These are phyloP conservation scores for Conistra vaccinii DNA, from an alignment of 2,888 invertebrate species.

Conservation along the genomic window DNA sequence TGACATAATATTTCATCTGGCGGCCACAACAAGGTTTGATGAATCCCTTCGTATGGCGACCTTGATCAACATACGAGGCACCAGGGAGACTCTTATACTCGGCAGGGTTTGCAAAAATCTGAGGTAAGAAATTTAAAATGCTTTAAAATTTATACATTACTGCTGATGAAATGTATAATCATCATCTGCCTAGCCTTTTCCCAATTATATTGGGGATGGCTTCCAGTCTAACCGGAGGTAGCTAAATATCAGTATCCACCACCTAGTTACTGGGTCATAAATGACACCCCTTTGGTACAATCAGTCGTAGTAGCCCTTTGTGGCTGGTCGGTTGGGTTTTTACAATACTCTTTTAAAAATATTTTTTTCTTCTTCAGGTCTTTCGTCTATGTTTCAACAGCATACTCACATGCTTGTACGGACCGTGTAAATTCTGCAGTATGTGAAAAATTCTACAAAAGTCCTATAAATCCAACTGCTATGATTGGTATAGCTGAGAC, in stretches of 20 bases:
- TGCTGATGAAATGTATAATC: fast-evolving
- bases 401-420: conserved; percentile 29
- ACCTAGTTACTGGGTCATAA: not conserved
- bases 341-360: not conserved
- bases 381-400: conserved; percentile 44
- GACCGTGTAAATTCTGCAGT: not conserved
- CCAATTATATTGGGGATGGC: fast-evolving
- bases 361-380: conserved; percentile 6
- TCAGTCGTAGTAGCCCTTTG: not conserved
- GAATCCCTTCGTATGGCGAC: too few relatives aligned
- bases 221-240: too few relatives aligned
- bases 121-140: too few relatives aligned
- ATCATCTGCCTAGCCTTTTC: too few relatives aligned
- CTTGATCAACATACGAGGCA: too few relatives aligned
- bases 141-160: too few relatives aligned
- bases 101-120: too few relatives aligned
- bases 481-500: conserved; percentile 41
- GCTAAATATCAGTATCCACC: too few relatives aligned
- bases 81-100: too few relatives aligned
- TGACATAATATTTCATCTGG: too few relatives aligned
- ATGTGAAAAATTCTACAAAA: conserved; percentile 35
- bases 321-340: not conserved
- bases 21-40: too few relatives aligned
- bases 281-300: not conserved
- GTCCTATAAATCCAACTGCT: conserved; percentile 3